These are phyloP conservation scores for Syritta pipiens DNA, from an alignment of 2,888 invertebrate species.

Conservation along the genomic window DNA sequence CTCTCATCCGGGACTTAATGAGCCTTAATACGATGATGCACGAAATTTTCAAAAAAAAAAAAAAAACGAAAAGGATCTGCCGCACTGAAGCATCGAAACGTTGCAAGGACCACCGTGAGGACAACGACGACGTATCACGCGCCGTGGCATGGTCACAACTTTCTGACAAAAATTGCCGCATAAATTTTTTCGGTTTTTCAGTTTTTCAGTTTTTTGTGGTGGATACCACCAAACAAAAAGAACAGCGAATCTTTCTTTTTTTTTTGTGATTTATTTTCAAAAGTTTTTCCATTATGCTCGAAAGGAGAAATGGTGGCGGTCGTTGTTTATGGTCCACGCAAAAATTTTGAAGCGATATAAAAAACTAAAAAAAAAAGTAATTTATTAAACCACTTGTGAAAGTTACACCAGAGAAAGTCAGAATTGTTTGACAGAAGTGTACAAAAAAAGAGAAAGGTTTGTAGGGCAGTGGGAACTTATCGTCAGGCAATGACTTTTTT, in stretches of 20 bases:
- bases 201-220: not conserved
- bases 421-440: too few relatives aligned
- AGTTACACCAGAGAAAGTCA: too few relatives aligned
- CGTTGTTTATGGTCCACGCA: not conserved
- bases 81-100: not conserved
- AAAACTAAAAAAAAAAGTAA: conserved; percentile 25
- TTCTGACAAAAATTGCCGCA: not conserved
- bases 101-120: not conserved
- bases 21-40: conserved; percentile 45
- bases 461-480: too few relatives aligned
- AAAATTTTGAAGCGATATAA: not conserved
- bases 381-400: conserved; percentile 42
- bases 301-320: not conserved
- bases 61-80: too few relatives aligned
- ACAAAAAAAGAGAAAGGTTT: too few relatives aligned
- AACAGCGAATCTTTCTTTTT: too few relatives aligned
- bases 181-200: too few relatives aligned
- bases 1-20: conserved; percentile 23
- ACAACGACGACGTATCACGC: conserved; percentile 12
- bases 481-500: too few relatives aligned
- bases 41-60: conserved; percentile 1
- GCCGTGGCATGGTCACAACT: not conserved
- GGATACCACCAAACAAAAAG: conserved; percentile 2
- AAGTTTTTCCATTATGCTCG: conserved; percentile 37
- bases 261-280: conserved; percentile 32